Evolutionary conservation across 2,797 vertebrate species (phyloP).

Genomic region (Thamnophis elegans): DNA sequence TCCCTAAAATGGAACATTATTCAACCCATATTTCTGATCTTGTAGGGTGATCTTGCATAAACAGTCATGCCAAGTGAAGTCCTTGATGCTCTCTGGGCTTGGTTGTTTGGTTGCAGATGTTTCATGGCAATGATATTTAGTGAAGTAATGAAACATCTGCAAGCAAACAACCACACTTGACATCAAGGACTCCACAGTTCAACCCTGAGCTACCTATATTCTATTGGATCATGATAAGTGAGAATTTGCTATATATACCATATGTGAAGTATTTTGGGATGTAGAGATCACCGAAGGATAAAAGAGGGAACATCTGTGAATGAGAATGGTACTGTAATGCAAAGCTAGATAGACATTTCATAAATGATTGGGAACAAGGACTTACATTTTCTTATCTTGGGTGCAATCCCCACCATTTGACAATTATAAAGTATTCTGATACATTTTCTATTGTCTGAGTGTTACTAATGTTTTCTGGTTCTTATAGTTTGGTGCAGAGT

Average conservation of each 20-base stretch:
- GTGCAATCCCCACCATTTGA: not conserved
- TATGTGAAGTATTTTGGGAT: not conserved
- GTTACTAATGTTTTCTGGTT: conserved; percentile 15
- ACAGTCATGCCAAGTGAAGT: not conserved
- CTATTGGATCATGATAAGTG: not conserved
- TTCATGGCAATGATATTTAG: not conserved
- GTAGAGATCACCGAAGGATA: not conserved
- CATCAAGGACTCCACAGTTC: not conserved
- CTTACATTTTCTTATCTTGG: not conserved
- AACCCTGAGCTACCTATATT: not conserved
- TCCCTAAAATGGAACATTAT: not conserved
- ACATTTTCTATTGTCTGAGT: conserved; percentile 8
- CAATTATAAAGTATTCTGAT: not conserved
- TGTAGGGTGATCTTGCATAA: not conserved
- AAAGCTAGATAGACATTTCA: not conserved
- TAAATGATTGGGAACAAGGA: not conserved
- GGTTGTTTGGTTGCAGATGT: not conserved
- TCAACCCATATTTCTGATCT: not conserved
- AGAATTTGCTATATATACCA: not conserved
- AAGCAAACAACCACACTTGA: not conserved
- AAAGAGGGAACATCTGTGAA: not conserved
- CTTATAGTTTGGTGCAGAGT: conserved; percentile 94
- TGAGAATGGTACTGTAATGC: not conserved
- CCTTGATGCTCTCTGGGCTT: not conserved
- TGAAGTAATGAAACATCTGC: not conserved